Percentiles rank a stretch among this genome's conserved stretches.
Conservation (phyloP, 2,797 vertebrate species). For the Ispidina picta region DNA sequence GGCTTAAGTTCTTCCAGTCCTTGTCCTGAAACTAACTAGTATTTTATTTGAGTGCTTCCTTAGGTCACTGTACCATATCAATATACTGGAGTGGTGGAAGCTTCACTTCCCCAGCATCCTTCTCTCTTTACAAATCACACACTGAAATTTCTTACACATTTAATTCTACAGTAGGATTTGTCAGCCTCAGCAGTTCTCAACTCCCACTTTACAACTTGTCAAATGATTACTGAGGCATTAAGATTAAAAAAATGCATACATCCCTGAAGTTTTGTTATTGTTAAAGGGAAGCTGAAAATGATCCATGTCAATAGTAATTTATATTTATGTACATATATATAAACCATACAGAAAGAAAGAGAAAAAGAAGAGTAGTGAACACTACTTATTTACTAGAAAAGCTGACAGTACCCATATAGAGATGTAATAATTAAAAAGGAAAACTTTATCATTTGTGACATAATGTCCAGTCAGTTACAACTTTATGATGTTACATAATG, state of each 20-base stretch:
- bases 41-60: neutral
- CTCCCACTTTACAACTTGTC: slow-evolving; percentile 29
- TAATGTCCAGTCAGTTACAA: neutral
- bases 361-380: neutral
- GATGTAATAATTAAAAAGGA: neutral
- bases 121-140: neutral
- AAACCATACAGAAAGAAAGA: neutral
- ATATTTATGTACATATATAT: too few species aligned
- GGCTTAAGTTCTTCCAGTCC: neutral
- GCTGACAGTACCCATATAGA: neutral
- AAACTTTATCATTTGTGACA: neutral
- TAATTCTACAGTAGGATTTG: slow-evolving; percentile 29
- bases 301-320: neutral
- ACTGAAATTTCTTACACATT: slow-evolving; percentile 6
- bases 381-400: neutral
- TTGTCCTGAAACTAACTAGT: neutral
- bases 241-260: neutral
- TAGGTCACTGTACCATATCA: neutral
- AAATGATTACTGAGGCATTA: neutral
- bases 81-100: neutral
- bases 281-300: neutral
- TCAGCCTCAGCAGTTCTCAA: slow-evolving; percentile 4
- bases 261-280: neutral
- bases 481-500: neutral
- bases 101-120: neutral